Evolutionary conservation across 2,797 vertebrate species (phyloP).

Genomic region (Leptodactylus fallax): DNA sequence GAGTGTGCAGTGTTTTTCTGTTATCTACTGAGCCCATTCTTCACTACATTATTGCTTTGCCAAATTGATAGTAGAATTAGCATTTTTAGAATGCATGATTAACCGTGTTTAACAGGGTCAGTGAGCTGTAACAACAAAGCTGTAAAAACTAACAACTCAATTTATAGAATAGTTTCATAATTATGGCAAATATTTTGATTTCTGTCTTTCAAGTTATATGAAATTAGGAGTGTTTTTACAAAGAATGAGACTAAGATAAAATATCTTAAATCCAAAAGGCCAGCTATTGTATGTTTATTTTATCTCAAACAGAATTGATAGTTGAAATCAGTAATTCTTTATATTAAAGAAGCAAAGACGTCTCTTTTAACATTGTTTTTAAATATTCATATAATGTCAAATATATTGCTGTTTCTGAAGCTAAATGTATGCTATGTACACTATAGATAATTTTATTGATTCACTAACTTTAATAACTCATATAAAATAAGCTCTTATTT

Average conservation of each 20-base stretch:
- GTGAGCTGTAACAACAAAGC: background rate
- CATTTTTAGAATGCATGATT: constrained; percentile 8
- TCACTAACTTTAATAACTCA: background rate
- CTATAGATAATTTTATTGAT: constrained; percentile 16
- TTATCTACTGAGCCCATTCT: background rate
- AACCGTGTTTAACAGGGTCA: background rate
- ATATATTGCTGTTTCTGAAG: constrained; percentile 29
- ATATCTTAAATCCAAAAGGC: background rate
- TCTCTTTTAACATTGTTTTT: constrained; percentile 9
- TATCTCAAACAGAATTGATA: background rate
- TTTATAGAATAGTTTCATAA: background rate
- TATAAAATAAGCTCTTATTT: background rate
- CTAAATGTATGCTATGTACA: constrained; percentile 18
- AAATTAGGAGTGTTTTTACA: background rate
- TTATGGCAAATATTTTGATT: background rate
- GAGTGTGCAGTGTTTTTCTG: too few relatives aligned
- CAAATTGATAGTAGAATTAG: background rate
- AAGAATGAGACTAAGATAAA: background rate
- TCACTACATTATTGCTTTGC: background rate
- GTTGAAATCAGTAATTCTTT: constrained; percentile 29
- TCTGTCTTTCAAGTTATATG: background rate
- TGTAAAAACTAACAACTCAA: background rate
- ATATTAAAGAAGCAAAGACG: constrained; percentile 41
- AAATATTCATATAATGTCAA: constrained; percentile 16
- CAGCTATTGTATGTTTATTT: background rate